Conservation (phyloP, 1,140 invertebrate species). For the Macrotrachela quadricornifera region DNA sequence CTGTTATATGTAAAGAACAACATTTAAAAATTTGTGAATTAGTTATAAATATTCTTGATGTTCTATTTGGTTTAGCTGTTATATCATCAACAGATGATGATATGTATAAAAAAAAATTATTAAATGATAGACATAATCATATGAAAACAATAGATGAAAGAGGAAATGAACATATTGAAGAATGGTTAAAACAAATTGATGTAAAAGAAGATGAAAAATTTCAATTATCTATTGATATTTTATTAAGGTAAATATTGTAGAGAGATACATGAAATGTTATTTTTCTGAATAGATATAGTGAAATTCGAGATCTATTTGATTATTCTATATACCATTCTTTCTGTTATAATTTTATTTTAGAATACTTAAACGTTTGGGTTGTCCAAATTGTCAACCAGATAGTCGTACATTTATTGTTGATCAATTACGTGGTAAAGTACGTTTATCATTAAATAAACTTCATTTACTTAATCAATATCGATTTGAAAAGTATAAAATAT, state of each 20-base stretch:
- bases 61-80: constrained; percentile 3
- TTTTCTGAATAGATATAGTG: too few relatives aligned
- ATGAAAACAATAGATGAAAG: neutral
- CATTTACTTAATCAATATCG: too few relatives aligned
- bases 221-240: constrained; percentile 3
- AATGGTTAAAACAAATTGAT: constrained; percentile 2
- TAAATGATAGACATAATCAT: neutral
- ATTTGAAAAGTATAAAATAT: too few relatives aligned
- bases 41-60: constrained; percentile 3
- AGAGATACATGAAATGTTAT: neutral
- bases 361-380: constrained; percentile 5
- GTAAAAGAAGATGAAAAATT: neutral
- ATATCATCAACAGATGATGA: neutral
- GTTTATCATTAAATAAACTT: neutral
- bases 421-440: constrained; percentile 3
- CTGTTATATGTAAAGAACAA: constrained; percentile 7
- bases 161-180: neutral
- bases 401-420: neutral
- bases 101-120: too few relatives aligned
- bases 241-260: neutral
- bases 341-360: neutral
- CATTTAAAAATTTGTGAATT: constrained; percentile 1
- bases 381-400: constrained; percentile 1
- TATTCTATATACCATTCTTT: too few relatives aligned
- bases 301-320: too few relatives aligned